Conservation (phyloP, 2,888 invertebrate genomes). For the Callinectes sapidus region DNA sequence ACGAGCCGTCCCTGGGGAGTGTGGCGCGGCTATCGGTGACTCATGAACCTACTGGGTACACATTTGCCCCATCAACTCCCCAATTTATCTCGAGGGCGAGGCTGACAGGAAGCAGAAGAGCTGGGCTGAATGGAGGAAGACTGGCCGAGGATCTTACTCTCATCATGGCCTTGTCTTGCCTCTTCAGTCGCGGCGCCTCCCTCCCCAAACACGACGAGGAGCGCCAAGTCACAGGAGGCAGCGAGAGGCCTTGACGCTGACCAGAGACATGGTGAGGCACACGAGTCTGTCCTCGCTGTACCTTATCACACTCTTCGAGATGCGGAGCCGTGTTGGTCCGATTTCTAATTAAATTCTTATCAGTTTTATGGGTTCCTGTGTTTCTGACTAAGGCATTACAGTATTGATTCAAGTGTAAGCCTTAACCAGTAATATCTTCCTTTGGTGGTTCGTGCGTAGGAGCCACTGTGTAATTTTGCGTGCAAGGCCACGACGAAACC, state of each 20-base stretch:
- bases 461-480: neutral
- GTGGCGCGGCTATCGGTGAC: neutral
- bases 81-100: neutral
- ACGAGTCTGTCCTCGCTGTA: neutral
- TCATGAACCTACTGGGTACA: conserved; percentile 11
- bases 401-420: neutral
- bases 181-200: neutral
- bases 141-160: neutral
- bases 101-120: conserved; percentile 6
- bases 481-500: neutral
- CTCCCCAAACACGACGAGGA: neutral
- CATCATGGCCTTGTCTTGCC: neutral
- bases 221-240: neutral
- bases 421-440: neutral
- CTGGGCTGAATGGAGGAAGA: neutral
- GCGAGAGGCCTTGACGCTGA: neutral
- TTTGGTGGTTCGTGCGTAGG: neutral
- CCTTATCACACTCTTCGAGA: neutral
- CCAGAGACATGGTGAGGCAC: neutral
- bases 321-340: neutral
- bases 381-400: neutral
- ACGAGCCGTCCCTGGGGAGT: neutral
- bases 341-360: neutral
- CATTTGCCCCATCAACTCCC: neutral
- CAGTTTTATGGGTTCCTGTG: neutral